phyloP scores from a whole-genome alignment of 2,113 vertebrate genomes.

The Strix uralensis region DNA sequence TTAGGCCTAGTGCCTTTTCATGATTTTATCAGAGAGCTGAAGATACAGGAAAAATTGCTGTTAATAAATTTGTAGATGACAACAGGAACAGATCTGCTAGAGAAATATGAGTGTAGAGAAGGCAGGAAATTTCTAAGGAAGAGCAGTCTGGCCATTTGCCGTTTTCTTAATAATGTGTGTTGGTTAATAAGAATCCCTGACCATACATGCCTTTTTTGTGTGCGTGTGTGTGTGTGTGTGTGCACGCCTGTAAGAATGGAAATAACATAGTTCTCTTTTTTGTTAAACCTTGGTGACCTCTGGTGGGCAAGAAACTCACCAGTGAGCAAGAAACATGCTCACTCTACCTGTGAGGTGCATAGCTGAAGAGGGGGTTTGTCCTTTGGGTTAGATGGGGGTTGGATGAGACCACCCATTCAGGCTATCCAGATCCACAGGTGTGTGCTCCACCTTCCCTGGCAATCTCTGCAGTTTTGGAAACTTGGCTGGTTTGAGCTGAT shows the following conservation, averaged over 20 bases:
- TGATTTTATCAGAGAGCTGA: background rate
- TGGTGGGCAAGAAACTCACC: background rate
- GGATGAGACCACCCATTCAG: rapidly evolving
- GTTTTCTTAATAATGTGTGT: background rate
- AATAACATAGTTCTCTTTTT: background rate
- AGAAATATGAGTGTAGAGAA: background rate
- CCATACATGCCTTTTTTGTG: too few relatives aligned
- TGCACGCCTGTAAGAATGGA: background rate
- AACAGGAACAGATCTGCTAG: background rate
- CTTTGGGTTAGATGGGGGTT: background rate
- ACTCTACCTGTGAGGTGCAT: rapidly evolving
- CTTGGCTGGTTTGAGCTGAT: background rate
- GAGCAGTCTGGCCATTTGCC: background rate
- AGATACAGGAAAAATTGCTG: background rate
- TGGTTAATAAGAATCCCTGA: background rate
- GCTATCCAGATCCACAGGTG: background rate
- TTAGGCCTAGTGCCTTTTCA: background rate
- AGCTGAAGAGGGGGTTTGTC: background rate
- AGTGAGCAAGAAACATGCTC: background rate
- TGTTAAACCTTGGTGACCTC: background rate
- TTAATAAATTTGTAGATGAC: background rate
- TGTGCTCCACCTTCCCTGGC: background rate
- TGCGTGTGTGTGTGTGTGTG: rapidly evolving
- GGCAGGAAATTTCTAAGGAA: background rate
- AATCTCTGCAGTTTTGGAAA: background rate